Evolutionary conservation across 2,797 vertebrate species (phyloP), one percentile per base, ranked within the genome.

Genomic region (Gastrophryne carolinensis): DNA sequence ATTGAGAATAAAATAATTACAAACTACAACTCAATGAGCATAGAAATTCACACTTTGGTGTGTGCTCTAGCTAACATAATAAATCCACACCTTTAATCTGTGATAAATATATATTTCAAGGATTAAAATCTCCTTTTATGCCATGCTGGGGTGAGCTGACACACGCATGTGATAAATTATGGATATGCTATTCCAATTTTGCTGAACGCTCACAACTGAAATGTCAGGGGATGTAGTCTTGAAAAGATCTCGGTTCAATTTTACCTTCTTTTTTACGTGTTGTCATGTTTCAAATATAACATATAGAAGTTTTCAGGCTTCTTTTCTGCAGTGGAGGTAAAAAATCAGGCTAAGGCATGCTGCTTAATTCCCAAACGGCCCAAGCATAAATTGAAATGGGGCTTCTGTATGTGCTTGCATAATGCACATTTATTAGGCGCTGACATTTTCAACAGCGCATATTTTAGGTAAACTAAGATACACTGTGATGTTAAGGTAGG

Each of bases 61-160:
- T 47, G 29, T 44, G 37, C 30, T 47, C 24, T 27, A 19, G 23
- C 9, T 70, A 70, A 70, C 67, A 57, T 32, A 57, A 70, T 70
- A 70, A 70, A 70, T 56, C 17, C 29, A 57, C 34, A 39, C 67
- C 10, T 56, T 56, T 70, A 41, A 57, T 57, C 52, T 27, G 12
- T 53, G 44, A 57, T 70, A 70, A 70, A 70, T 70, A 70, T 70
- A 35, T 44, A 70, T 70, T 70, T 70, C 53, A 13, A 57, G 57
- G 67, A 70, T 70, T 70, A 70, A 57, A 70, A 57, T 41, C 35
- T 58, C 37, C 47, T 66, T 41, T 26, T 17, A 52, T 70, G 34
- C n/a, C 35, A 24, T n/a, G 35, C 32, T 35, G 41, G 57, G 24
- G 67, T 44, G 54, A 21, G 53, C 53, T 70, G 67, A 70, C 67